Percentiles rank a stretch among this genome's conserved stretches.
These are phyloP conservation scores for Triops longicaudatus DNA, from an alignment of 1,140 invertebrate genomes.

Conservation along the genomic window DNA sequence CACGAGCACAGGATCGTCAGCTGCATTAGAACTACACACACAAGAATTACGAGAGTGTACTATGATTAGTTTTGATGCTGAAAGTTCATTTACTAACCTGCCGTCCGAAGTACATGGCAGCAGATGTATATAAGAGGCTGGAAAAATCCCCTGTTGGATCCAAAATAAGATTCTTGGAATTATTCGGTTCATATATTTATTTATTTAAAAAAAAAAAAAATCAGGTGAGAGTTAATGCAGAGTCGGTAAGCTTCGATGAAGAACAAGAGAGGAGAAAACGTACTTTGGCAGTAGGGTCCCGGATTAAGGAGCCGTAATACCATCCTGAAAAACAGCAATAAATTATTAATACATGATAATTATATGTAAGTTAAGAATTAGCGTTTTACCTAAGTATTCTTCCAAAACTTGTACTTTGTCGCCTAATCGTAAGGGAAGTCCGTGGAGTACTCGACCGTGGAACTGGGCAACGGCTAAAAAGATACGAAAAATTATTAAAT, in stretches of 20 bases:
- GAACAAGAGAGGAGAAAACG: conserved; percentile 20
- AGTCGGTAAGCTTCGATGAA: background rate
- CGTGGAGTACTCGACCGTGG: conserved; percentile 69
- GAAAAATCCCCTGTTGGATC: conserved; percentile 65
- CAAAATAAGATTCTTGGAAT: conserved; percentile 24
- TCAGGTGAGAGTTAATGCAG: background rate
- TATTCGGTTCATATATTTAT: background rate
- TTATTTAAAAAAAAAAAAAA: background rate
- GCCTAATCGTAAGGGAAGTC: conserved; percentile 74
- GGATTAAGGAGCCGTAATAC: background rate
- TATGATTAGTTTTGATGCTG: background rate
- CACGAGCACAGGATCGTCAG: conserved; percentile 73
- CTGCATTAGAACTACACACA: conserved; percentile 14
- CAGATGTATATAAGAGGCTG: conserved; percentile 60
- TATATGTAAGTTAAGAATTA: background rate
- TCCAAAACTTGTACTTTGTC: conserved; percentile 84
- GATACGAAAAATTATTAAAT: conserved; percentile 34
- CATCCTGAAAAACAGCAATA: background rate
- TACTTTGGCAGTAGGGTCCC: conserved; percentile 6
- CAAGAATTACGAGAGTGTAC: conserved; percentile 24
- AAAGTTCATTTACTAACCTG: conserved; percentile 47
- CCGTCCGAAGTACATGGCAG: conserved; percentile 69
- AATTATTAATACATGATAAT: background rate
- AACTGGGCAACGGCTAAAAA: conserved; percentile 81
- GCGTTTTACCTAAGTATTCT: conserved; percentile 61